Conservation (phyloP, 2,888 invertebrate genomes). For the Chymomyza amoena region DNA sequence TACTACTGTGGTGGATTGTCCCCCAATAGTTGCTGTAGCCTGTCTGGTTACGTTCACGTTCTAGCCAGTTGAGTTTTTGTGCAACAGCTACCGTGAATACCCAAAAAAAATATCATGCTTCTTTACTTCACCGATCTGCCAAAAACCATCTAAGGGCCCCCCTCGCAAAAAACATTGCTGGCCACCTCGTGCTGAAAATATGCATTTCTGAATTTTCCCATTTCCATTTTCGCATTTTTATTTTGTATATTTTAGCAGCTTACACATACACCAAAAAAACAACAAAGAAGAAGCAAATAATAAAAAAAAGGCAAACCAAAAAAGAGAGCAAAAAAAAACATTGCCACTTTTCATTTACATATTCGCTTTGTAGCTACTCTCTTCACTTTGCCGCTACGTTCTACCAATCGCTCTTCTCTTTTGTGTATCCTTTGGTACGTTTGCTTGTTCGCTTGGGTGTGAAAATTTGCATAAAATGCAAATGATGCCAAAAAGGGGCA, state of each 20-base stretch:
- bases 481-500: slow-evolving; percentile 66
- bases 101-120: no score
- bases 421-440: slow-evolving; percentile 54
- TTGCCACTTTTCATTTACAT: slow-evolving; percentile 70
- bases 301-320: background rate
- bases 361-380: slow-evolving; percentile 60
- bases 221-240: slow-evolving; percentile 62
- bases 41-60: no score
- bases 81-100: no score
- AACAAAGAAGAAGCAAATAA: background rate
- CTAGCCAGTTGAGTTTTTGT: no score
- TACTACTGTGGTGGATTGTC: no score
- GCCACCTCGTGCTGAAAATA: slow-evolving; percentile 39
- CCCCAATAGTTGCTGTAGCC: no score
- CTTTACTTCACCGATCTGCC: no score
- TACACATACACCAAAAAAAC: background rate
- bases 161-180: no score
- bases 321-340: slow-evolving; percentile 50
- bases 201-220: slow-evolving; percentile 63
- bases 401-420: slow-evolving; percentile 51
- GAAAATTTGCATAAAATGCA: slow-evolving; percentile 76
- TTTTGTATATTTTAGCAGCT: slow-evolving; percentile 63
- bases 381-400: slow-evolving; percentile 22
- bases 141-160: no score
- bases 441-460: slow-evolving; percentile 24